phyloP scores from a whole-genome alignment of 37 sponge, comb jelly and placozoan genomes.

The Halichondria panicea region DNA sequence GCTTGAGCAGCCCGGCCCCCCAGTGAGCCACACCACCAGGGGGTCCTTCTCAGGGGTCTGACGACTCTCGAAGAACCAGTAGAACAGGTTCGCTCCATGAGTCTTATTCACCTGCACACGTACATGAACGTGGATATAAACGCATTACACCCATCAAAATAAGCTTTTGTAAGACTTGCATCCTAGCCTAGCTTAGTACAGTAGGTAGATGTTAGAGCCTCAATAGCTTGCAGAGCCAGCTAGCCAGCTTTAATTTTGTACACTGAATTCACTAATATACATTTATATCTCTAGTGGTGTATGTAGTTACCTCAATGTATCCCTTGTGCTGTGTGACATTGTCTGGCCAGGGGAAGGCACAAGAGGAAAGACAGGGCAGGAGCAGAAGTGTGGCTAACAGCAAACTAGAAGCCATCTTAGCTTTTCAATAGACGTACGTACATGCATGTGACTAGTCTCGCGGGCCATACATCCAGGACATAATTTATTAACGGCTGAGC shows the following conservation, averaged over 20 bases:
- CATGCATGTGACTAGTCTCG: no score
- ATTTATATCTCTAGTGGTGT: no score
- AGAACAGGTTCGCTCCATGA: conserved; percentile 77
- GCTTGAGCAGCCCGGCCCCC: conserved; percentile 91
- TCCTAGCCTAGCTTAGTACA: background rate
- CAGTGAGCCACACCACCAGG: conserved; percentile 87
- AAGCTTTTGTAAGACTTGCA: background rate
- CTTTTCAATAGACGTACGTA: no score
- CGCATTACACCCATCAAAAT: background rate
- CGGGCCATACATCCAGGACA: no score
- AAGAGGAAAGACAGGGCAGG: conserved; percentile 1
- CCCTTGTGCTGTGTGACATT: conserved; percentile 82
- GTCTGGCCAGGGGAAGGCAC: conserved; percentile 80
- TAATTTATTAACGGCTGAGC: no score
- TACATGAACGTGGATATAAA: background rate
- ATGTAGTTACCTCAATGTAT: conserved; percentile 84
- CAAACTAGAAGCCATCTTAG: background rate
- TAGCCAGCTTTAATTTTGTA: no score
- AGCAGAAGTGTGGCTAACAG: background rate
- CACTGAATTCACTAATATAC: background rate
- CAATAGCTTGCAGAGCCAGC: no score
- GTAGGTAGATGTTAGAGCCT: background rate
- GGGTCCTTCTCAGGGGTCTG: conserved; percentile 71
- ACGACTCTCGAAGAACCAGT: conserved; percentile 91
- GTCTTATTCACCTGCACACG: conserved; percentile 80